phyloP scores from a whole-genome alignment of 2,888 invertebrate genomes.

The Corbicula japonica region DNA sequence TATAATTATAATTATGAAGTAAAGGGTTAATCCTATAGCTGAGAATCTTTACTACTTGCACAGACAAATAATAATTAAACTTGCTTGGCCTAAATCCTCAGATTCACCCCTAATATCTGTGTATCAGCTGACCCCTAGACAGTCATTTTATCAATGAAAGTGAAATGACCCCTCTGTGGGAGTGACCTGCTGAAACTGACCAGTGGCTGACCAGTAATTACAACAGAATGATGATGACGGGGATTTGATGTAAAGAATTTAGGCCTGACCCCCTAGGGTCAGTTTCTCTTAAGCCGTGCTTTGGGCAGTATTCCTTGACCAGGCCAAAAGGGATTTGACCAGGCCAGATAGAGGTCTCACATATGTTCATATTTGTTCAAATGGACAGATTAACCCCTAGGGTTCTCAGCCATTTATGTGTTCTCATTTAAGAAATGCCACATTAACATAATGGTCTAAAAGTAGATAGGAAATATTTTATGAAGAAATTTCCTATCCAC shows the following conservation, averaged over 20 bases:
- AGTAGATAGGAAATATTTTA: not conserved
- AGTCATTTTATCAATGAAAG: conserved; percentile 37
- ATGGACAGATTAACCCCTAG: not conserved
- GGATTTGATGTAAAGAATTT: conserved; percentile 13
- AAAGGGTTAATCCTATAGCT: too few relatives aligned
- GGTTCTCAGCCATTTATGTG: not conserved
- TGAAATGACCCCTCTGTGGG: conserved; percentile 17
- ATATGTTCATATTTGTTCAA: conserved; percentile 5
- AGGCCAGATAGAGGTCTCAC: conserved; percentile 22
- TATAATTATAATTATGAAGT: not conserved
- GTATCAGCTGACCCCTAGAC: conserved; percentile 10
- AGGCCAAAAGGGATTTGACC: conserved; percentile 9
- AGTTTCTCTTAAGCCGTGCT: conserved; percentile 23
- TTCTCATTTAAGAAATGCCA: too few relatives aligned
- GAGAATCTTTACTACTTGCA: too few relatives aligned
- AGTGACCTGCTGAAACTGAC: conserved; percentile 44
- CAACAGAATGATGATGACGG: conserved; percentile 38
- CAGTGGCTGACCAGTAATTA: conserved; percentile 53
- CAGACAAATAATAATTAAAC: conserved; percentile 2
- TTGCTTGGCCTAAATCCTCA: conserved; percentile 4
- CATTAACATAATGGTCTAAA: too few relatives aligned
- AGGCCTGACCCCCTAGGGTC: conserved; percentile 43
- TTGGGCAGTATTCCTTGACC: not conserved
- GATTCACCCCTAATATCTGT: conserved; percentile 15
- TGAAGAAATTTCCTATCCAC: not conserved